A percentile compares a stretch with the other conserved stretches of the same genome.
These are phyloP conservation scores for Melipona beecheii DNA, from an alignment of 2,888 invertebrate genomes.

Conservation along the genomic window DNA sequence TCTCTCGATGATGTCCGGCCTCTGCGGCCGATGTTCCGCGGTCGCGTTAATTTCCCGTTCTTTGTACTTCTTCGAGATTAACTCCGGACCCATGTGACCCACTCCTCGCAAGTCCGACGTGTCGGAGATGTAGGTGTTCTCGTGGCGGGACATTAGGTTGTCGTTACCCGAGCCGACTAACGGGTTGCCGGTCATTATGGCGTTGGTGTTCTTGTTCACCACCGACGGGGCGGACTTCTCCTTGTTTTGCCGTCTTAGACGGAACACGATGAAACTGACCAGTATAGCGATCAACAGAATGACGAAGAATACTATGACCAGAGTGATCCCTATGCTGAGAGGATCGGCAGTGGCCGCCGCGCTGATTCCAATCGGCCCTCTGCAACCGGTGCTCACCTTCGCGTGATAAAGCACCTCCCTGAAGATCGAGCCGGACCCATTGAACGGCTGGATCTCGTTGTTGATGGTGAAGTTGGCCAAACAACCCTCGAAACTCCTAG, in stretches of 20 bases:
- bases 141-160: conserved; percentile 88
- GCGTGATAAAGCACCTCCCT: conserved; percentile 89
- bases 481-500: conserved; percentile 93
- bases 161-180: conserved; percentile 89
- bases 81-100: conserved; percentile 92
- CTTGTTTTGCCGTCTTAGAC: conserved; percentile 93
- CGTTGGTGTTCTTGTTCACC: conserved; percentile 91
- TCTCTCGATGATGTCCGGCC: conserved; percentile 97
- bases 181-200: conserved; percentile 89
- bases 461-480: conserved; percentile 95
- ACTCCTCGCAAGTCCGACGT: conserved; percentile 89
- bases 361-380: conserved; percentile 90
- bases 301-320: conserved; percentile 97
- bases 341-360: conserved; percentile 92
- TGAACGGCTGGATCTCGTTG: conserved; percentile 94
- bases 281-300: conserved; percentile 94
- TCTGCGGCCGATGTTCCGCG: conserved; percentile 84
- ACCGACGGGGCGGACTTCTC: conserved; percentile 92
- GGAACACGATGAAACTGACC: conserved; percentile 96
- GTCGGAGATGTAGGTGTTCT: conserved; percentile 88
- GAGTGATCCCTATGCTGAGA: conserved; percentile 95
- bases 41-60: conserved; percentile 91
- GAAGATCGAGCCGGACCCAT: conserved; percentile 93
- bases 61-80: conserved; percentile 95
- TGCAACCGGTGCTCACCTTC: conserved; percentile 91